These are phyloP conservation scores for Pseudolaguvia tuberculata DNA, from an alignment of 2,113 vertebrate species.

Conservation along the genomic window DNA sequence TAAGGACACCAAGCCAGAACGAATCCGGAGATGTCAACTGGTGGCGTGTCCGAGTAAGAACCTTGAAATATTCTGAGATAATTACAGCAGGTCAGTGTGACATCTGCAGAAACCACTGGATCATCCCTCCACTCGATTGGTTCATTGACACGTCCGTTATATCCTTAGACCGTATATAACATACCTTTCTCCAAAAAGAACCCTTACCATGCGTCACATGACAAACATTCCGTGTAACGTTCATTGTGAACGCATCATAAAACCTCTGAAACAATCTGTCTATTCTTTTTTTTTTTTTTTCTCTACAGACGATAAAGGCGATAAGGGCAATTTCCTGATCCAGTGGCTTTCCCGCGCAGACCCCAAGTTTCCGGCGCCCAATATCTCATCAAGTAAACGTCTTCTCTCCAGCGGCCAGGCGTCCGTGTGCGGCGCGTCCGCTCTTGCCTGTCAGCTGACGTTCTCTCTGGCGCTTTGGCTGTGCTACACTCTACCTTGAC, in stretches of 20 bases:
- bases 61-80: too few relatives aligned
- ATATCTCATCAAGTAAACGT: slow-evolving; percentile 89
- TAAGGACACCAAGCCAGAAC: slow-evolving; percentile 71
- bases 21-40: slow-evolving; percentile 69
- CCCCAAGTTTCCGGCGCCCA: slow-evolving; percentile 72
- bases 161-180: too few relatives aligned
- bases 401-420: slow-evolving; percentile 81
- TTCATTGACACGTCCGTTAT: too few relatives aligned
- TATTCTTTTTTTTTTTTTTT: neutral
- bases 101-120: too few relatives aligned
- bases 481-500: slow-evolving; percentile 77
- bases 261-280: too few relatives aligned
- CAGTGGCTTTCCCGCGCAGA: slow-evolving; percentile 87
- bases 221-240: too few relatives aligned
- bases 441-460: slow-evolving; percentile 75
- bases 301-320: slow-evolving; percentile 72
- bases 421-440: slow-evolving; percentile 74
- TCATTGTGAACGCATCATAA: too few relatives aligned
- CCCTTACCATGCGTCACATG: too few relatives aligned
- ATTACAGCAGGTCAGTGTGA: too few relatives aligned
- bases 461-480: slow-evolving; percentile 77
- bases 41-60: slow-evolving; percentile 75
- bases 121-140: too few relatives aligned
- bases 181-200: too few relatives aligned
- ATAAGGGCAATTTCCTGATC: slow-evolving; percentile 83